phyloP scores from a whole-genome alignment of 2,113 vertebrate species.

The Sebastes fasciatus region DNA sequence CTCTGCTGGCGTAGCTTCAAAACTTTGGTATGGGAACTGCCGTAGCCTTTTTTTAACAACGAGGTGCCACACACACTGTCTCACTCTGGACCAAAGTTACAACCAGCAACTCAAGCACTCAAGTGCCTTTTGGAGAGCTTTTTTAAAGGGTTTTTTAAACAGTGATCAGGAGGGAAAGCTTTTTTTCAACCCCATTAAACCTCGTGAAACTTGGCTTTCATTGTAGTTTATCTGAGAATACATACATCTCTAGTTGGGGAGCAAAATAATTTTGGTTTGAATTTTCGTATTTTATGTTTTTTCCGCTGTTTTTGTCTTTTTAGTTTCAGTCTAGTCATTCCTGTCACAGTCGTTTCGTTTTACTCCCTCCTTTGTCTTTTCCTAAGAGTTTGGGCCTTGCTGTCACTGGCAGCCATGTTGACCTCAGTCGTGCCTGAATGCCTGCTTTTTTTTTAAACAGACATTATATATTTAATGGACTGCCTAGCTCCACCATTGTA shows the following conservation, averaged over 20 bases:
- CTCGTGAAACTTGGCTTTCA: background rate
- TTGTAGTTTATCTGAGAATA: background rate
- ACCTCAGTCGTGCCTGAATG: background rate
- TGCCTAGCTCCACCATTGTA: background rate
- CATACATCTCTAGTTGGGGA: background rate
- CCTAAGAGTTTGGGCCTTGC: background rate
- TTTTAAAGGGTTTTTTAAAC: constrained; percentile 53
- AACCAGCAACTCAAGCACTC: constrained; percentile 64
- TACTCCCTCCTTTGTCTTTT: background rate
- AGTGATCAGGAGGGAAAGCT: constrained; percentile 14
- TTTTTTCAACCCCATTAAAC: constrained; percentile 3
- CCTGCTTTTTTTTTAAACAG: background rate
- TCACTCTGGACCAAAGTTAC: constrained; percentile 65
- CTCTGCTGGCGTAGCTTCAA: constrained; percentile 26
- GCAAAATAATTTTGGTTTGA: constrained; percentile 26
- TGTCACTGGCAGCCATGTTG: constrained; percentile 1
- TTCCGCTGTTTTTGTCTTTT: background rate
- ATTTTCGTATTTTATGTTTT: background rate
- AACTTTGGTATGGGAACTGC: no score
- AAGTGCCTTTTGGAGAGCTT: constrained; percentile 70
- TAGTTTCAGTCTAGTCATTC: constrained; percentile 59
- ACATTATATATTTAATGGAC: background rate
- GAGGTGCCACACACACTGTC: no score
- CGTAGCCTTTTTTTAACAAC: no score
- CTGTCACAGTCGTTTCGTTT: constrained; percentile 27